These are phyloP conservation scores for Pitangus sulphuratus DNA, from an alignment of 2,797 vertebrate species.

Conservation along the genomic window DNA sequence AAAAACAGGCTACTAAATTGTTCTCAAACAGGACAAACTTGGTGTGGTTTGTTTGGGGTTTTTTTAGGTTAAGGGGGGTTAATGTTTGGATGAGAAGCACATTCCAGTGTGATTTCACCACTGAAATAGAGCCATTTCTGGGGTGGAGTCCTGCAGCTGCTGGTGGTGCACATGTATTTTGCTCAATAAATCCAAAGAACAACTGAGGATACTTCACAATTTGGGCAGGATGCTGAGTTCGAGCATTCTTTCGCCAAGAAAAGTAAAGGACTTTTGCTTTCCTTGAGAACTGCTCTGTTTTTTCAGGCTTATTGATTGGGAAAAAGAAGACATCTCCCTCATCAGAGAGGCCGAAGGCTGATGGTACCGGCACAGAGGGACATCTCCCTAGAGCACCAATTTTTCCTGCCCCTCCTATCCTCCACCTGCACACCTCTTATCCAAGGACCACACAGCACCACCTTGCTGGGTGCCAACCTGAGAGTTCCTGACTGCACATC, in stretches of 20 bases:
- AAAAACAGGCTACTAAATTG: neutral
- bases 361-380: neutral
- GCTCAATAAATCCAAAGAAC: slow-evolving; percentile 5
- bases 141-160: slow-evolving; percentile 54
- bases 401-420: neutral
- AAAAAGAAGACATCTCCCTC: neutral
- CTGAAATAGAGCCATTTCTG: slow-evolving; percentile 42
- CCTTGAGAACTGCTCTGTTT: neutral
- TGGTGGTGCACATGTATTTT: slow-evolving; percentile 11
- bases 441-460: neutral
- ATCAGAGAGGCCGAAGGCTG: neutral
- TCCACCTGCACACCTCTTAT: neutral
- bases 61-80: slow-evolving; percentile 40
- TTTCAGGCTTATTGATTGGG: neutral
- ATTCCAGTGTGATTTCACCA: slow-evolving; percentile 52
- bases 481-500: neutral
- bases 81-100: neutral
- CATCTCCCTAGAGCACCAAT: neutral
- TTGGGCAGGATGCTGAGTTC: neutral
- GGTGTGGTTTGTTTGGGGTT: neutral
- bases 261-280: neutral
- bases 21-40: neutral
- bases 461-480: neutral
- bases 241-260: neutral
- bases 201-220: neutral